phyloP scores from a whole-genome alignment of 2,888 invertebrate genomes.

The Tortricodes alternella region DNA sequence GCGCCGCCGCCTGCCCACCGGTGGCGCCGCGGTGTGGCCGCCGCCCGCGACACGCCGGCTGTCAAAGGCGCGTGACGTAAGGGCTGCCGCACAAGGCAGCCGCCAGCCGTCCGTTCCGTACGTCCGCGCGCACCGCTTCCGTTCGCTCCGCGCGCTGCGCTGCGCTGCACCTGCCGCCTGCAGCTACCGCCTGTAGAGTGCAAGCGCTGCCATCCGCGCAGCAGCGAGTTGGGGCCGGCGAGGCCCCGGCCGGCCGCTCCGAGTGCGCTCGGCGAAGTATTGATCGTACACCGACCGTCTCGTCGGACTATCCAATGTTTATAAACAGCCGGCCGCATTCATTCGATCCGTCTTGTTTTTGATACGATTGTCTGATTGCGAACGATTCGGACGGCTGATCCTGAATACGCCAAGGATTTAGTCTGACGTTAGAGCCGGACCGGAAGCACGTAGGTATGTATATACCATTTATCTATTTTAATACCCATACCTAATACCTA shows the following conservation, averaged over 20 bases:
- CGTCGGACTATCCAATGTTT: constrained; percentile 70
- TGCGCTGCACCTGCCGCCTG: constrained; percentile 48
- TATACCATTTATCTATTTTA: constrained; percentile 4
- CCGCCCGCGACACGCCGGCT: constrained; percentile 51
- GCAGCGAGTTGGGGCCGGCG: constrained; percentile 64
- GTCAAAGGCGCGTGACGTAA: constrained; percentile 73
- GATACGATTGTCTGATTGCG: constrained; percentile 55
- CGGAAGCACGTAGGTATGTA: constrained; percentile 54
- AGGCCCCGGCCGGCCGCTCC: constrained; percentile 59
- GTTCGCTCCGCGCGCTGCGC: constrained; percentile 36
- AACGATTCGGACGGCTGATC: constrained; percentile 52
- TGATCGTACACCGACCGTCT: constrained; percentile 65
- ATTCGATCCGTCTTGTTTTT: constrained; percentile 67
- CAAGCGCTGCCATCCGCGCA: constrained; percentile 52
- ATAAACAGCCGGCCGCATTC: constrained; percentile 77
- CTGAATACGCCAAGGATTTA: constrained; percentile 50
- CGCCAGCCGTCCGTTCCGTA: constrained; percentile 65
- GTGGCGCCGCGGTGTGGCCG: constrained; percentile 58
- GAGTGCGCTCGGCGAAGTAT: constrained; percentile 58
- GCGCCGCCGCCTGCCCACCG: constrained; percentile 37
- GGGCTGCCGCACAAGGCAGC: constrained; percentile 68
- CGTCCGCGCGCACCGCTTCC: constrained; percentile 53
- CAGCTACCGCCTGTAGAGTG: constrained; percentile 51
- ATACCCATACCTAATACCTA: too few species aligned
- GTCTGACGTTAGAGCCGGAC: constrained; percentile 48